Evolutionary conservation across 2,113 vertebrate genomes (phyloP), one percentile per base, ranked within the genome.

Genomic region (Aleadryas rufinucha): DNA sequence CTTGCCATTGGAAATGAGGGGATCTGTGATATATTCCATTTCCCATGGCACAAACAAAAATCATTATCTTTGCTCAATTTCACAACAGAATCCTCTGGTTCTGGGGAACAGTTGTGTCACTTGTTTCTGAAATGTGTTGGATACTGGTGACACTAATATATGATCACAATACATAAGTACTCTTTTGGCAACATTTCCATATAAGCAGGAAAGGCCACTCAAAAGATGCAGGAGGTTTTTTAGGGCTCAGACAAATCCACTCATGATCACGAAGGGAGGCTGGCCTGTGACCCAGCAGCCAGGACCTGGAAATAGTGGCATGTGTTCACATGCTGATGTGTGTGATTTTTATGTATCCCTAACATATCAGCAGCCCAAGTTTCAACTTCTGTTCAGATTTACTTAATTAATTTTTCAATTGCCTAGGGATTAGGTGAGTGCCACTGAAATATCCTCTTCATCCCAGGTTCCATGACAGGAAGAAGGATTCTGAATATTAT

Each of bases 291-390:
- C n/a, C n/a, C n/a, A n/a, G n/a, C 42, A 54, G 39, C 26, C 77
- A 31, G 33, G 16, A 54, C 33, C 13, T 54, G 61, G 61, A 37
- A 54, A 54, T 3, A 37, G 60, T 8, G 1, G 41, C 0, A 0
- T 16, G 50, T 30, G 39, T 31, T 65, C 61, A 54, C 50, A 31
- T 24, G 7, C 33, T 66, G 50, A 65, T 1, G 1, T 30, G 61
- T 19, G 26, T 23, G 39, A 45, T 44, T 54, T 65, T 79, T 35
- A 24, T 26, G 6, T 16, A 19, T 24, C 27, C 13, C 37, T 54
- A 54, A 80, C 27, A 37, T 13, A 37, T 16, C 50, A 56, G 35
- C 27, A 45, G 26, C 33, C 41, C 54, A 50, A 59, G 22, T 50
- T 60, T 35, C 65, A 50, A 42, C 19, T 70, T 42, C 45, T 60